A percentile compares a stretch with the other conserved stretches of the same genome.
Evolutionary conservation across 2,797 vertebrate species (phyloP).

Genomic region (Salarias fasciatus): DNA sequence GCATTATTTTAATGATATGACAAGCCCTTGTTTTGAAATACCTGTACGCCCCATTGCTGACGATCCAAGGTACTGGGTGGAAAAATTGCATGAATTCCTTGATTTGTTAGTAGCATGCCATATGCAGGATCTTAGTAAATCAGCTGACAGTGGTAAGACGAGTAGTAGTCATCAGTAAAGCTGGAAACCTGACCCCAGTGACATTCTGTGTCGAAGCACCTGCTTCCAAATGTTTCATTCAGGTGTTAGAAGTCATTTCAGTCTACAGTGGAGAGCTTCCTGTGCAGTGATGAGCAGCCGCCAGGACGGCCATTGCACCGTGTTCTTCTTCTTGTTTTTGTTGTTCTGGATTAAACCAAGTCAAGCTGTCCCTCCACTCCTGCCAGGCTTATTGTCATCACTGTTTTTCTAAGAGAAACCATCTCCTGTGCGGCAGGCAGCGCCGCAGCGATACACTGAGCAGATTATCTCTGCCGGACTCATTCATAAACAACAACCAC

Average conservation of each 20-base stretch:
- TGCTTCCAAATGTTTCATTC: constrained; percentile 19
- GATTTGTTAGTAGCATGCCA: no score
- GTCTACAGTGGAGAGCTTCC: constrained; percentile 1
- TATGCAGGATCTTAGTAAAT: no score
- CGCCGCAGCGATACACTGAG: constrained; percentile 58
- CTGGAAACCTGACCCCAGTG: not conserved
- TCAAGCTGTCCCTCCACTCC: constrained; percentile 50
- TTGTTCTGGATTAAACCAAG: constrained; percentile 63
- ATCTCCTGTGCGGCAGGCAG: constrained; percentile 45
- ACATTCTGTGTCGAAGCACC: not conserved
- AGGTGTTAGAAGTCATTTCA: not conserved
- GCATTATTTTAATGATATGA: no score
- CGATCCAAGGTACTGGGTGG: no score
- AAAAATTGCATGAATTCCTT: no score
- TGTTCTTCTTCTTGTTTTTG: constrained; percentile 29
- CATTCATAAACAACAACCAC: constrained; percentile 72
- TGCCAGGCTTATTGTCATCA: constrained; percentile 59
- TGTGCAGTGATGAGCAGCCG: constrained; percentile 9
- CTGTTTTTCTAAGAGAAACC: constrained; percentile 46
- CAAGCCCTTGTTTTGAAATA: no score
- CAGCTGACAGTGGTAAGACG: no score
- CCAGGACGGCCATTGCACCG: constrained; percentile 40
- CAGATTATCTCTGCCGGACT: constrained; percentile 66
- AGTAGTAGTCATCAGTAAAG: no score
- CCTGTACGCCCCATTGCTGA: no score